Conservation (phyloP, 2,797 vertebrate genomes). For the Pantherophis vulpinus region DNA sequence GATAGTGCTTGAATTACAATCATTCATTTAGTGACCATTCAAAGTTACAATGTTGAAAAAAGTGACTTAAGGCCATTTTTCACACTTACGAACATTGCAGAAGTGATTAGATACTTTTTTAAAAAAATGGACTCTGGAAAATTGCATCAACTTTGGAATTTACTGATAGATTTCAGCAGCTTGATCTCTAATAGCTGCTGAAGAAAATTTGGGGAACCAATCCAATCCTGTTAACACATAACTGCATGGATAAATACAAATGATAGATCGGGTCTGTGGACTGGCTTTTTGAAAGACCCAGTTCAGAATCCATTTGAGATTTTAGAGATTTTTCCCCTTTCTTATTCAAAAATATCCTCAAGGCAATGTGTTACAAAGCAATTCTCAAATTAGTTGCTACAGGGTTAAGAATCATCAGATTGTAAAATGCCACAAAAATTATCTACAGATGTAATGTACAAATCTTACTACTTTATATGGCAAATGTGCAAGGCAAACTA, state of each 20-base stretch:
- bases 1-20: neutral
- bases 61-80: neutral
- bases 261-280: slow-evolving; percentile 23
- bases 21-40: neutral
- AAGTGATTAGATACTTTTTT: neutral
- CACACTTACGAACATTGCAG: neutral
- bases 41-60: neutral
- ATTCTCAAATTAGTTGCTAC: neutral
- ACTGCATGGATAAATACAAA: neutral
- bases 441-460: slow-evolving; percentile 43
- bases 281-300: slow-evolving; percentile 47
- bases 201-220: neutral
- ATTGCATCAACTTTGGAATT: neutral
- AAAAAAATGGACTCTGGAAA: neutral
- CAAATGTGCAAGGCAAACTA: slow-evolving; percentile 72
- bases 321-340: slow-evolving; percentile 6
- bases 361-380: neutral
- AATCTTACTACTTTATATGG: slow-evolving; percentile 69
- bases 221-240: neutral
- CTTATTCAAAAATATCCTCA: neutral
- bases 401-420: neutral
- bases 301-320: slow-evolving; percentile 51
- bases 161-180: neutral
- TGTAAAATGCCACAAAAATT: slow-evolving; percentile 22
- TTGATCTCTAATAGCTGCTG: neutral